Percentiles rank a stretch among this genome's conserved stretches.
Evolutionary conservation across 2,888 invertebrate species (phyloP).

Genomic region (Drosophila tanythrix): DNA sequence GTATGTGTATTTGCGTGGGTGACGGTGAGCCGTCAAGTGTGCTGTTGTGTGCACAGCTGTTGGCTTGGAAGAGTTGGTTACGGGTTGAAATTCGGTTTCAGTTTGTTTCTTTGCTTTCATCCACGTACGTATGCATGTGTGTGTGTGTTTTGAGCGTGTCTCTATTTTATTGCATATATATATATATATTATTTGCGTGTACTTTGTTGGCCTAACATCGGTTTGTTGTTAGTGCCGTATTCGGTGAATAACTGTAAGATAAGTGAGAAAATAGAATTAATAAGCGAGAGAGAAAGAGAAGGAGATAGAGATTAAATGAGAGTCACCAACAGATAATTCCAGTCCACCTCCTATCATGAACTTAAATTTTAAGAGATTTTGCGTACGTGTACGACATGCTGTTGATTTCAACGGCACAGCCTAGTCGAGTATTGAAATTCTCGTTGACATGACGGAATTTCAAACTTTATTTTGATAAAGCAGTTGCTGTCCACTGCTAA

Average conservation of each 20-base stretch:
- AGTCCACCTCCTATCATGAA: slow-evolving; percentile 48
- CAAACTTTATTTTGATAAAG: not conserved
- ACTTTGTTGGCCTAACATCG: slow-evolving; percentile 36
- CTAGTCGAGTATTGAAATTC: slow-evolving; percentile 13
- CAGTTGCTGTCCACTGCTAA: not conserved
- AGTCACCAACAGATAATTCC: slow-evolving; percentile 45
- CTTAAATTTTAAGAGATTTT: slow-evolving; percentile 61
- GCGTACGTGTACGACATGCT: slow-evolving; percentile 72
- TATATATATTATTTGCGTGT: slow-evolving; percentile 30
- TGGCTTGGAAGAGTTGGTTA: slow-evolving; percentile 73
- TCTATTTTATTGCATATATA: slow-evolving; percentile 1
- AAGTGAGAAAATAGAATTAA: slow-evolving; percentile 15
- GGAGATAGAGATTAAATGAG: slow-evolving; percentile 32
- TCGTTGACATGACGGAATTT: not conserved
- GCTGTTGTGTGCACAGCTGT: slow-evolving; percentile 59
- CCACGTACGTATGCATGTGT: slow-evolving; percentile 28
- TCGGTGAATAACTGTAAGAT: slow-evolving; percentile 55
- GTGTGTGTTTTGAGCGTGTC: slow-evolving; percentile 9
- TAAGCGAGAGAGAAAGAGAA: slow-evolving; percentile 11
- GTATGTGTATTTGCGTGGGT: slow-evolving; percentile 1
- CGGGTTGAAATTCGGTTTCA: slow-evolving; percentile 71
- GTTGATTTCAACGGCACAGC: slow-evolving; percentile 48
- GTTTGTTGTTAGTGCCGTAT: slow-evolving; percentile 36
- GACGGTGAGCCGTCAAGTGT: slow-evolving; percentile 23
- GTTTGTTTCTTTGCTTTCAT: slow-evolving; percentile 28